phyloP scores from a whole-genome alignment of 2,797 vertebrate genomes.

The Hephaestus fuliginosus region DNA sequence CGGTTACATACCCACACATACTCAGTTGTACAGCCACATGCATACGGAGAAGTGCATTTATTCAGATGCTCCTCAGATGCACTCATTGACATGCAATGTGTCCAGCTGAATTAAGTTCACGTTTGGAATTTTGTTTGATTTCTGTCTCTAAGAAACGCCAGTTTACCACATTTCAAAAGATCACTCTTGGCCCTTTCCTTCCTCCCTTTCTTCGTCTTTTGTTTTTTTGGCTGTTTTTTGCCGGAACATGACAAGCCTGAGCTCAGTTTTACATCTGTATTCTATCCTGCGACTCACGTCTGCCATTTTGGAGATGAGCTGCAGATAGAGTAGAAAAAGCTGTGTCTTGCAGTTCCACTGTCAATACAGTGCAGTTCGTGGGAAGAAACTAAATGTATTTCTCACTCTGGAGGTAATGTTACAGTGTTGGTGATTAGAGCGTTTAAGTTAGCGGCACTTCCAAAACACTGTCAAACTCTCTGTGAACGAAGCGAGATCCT shows the following conservation, averaged over 20 bases:
- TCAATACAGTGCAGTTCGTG: conserved; percentile 75
- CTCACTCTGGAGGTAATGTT: conserved; percentile 82
- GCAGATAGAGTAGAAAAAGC: conserved; percentile 58
- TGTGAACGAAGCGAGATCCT: conserved; percentile 85
- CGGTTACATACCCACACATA: conserved; percentile 32
- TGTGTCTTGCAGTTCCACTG: conserved; percentile 68
- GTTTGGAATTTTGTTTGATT: conserved; percentile 54
- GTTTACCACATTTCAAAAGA: conserved; percentile 42
- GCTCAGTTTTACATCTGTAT: conserved; percentile 64
- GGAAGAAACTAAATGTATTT: conserved; percentile 81
- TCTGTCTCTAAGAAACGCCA: conserved; percentile 39
- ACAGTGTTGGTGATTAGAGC: conserved; percentile 88
- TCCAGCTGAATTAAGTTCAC: conserved; percentile 61
- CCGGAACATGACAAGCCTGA: conserved; percentile 47
- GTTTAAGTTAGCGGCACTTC: conserved; percentile 87
- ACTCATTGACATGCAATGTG: conserved; percentile 33
- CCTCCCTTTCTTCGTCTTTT: not conserved
- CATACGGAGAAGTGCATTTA: conserved; percentile 25
- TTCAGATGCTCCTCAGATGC: conserved; percentile 43
- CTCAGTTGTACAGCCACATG: conserved; percentile 35
- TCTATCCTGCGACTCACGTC: conserved; percentile 53
- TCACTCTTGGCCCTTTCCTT: conserved; percentile 34
- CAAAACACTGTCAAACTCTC: conserved; percentile 89
- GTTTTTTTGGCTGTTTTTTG: conserved; percentile 51
- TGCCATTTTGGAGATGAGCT: conserved; percentile 68